Percentiles rank a stretch among this genome's conserved stretches.
These are phyloP conservation scores for Triplophysa siluroides DNA, from an alignment of 2,113 vertebrate genomes.

Conservation along the genomic window DNA sequence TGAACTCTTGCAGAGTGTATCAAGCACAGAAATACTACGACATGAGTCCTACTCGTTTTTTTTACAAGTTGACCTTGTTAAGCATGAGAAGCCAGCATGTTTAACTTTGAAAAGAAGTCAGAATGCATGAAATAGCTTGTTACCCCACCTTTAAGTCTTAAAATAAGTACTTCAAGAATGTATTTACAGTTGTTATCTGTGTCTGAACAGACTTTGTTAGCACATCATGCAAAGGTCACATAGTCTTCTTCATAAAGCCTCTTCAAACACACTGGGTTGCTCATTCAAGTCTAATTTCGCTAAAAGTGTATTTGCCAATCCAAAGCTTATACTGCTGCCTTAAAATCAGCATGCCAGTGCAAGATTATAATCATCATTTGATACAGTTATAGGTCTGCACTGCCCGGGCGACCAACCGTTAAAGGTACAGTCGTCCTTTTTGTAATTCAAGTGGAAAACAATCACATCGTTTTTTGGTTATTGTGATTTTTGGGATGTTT, in stretches of 20 bases:
- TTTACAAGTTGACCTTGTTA: no score
- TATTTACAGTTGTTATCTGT: conserved; percentile 49
- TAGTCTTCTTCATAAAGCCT: conserved; percentile 44
- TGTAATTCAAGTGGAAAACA: background rate
- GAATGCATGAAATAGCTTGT: no score
- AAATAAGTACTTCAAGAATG: conserved; percentile 28
- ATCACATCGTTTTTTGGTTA: background rate
- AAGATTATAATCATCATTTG: conserved; percentile 46
- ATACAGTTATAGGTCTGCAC: conserved; percentile 16
- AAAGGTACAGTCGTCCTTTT: background rate
- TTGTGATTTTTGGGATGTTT: conserved; percentile 1
- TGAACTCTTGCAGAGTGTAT: no score
- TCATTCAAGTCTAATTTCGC: conserved; percentile 35
- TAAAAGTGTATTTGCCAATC: conserved; percentile 16
- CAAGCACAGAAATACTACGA: no score
- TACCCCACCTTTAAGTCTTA: background rate
- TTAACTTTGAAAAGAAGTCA: no score
- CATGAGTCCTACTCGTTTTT: no score
- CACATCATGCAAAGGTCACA: conserved; percentile 56
- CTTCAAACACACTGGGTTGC: conserved; percentile 1
- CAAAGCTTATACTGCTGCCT: conserved; percentile 8
- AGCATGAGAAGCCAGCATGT: no score
- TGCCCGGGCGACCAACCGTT: background rate
- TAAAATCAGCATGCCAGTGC: conserved; percentile 32
- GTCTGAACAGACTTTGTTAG: conserved; percentile 52